Base-by-base conservation (phyloP, 2,888 invertebrate species). In the Pristionchus fissidentatus region DNA sequence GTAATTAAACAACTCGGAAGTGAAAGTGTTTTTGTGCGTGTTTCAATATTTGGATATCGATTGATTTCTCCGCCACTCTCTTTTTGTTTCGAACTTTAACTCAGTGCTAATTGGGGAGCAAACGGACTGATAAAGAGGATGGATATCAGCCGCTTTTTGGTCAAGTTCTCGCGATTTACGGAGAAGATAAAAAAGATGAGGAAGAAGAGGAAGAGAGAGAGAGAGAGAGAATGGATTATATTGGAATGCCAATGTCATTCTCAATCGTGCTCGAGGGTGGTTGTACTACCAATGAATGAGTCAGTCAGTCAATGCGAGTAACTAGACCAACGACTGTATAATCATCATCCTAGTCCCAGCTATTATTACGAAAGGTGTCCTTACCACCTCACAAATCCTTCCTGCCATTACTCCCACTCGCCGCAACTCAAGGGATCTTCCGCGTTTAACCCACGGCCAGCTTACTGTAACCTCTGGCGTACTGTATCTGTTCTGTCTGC, bases 161-260 rank as follows among this genome's bases (percentile, higher is more conserved):
- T 38, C 70, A 73, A 38, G 38, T 73, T 43, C 70, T 43, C 43
- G n/a, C 41, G 70, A 73, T 19, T 43, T 19, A 41, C n/a, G n/a
- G n/a, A n/a, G n/a, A n/a, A n/a, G n/a, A n/a, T n/a, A n/a, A n/a
- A n/a, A n/a, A n/a, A n/a, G n/a, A n/a, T n/a, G 29, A 75, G 15
- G 19, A 77, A 52, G 26, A 32, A 15, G 77, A 13, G 77, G 32
- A 52, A 32, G 52, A 32, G 43, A 26, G 41, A 73, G 73, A 32
- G 41, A 43, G 43, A n/a, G n/a, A 43, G 43, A 73, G 38, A 73
- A 41, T 62, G 62, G 62, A 62, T 62, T 29, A 57, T 57, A 57
- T 22, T 73, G 73, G 73, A 73, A 73, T 73, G 73, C 73, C 73
- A 73, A 73, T 73, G 73, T 73, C 73, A 73, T 73, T 73, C 32